These are phyloP conservation scores for Chrysomallon squamiferum DNA, from an alignment of 1,140 invertebrate species.

Conservation along the genomic window DNA sequence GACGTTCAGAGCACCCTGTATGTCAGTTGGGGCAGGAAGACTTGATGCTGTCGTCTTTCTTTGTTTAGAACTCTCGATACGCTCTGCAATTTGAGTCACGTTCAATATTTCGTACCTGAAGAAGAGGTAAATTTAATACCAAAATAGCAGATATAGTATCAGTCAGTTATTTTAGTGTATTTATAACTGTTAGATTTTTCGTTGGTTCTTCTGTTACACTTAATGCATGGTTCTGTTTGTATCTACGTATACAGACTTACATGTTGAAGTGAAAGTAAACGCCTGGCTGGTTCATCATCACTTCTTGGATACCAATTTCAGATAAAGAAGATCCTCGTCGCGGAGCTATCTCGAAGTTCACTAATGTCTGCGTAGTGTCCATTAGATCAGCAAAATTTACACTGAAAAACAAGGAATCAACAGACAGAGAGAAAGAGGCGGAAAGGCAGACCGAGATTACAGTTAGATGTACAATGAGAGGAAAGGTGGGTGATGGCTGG, in stretches of 20 bases:
- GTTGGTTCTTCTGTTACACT: no score
- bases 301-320: neutral
- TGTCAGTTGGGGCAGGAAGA: constrained; percentile 3
- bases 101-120: neutral
- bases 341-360: constrained; percentile 3
- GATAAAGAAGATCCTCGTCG: neutral
- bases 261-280: constrained; percentile 8
- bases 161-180: no score
- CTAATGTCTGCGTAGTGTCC: neutral
- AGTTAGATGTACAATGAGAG: no score
- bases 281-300: neutral
- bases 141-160: no score
- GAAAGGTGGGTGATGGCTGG: no score
- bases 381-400: constrained; percentile 6
- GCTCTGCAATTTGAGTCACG: neutral
- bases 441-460: no score
- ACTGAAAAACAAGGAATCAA: neutral
- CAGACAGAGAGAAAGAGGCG: no score
- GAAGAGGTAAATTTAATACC: no score
- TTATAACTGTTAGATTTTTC: no score
- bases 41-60: neutral
- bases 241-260: no score
- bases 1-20: neutral
- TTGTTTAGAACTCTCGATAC: neutral
- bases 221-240: no score